Evolutionary conservation across 1,140 invertebrate species (phyloP).

Genomic region (Amphibalanus amphitrite): DNA sequence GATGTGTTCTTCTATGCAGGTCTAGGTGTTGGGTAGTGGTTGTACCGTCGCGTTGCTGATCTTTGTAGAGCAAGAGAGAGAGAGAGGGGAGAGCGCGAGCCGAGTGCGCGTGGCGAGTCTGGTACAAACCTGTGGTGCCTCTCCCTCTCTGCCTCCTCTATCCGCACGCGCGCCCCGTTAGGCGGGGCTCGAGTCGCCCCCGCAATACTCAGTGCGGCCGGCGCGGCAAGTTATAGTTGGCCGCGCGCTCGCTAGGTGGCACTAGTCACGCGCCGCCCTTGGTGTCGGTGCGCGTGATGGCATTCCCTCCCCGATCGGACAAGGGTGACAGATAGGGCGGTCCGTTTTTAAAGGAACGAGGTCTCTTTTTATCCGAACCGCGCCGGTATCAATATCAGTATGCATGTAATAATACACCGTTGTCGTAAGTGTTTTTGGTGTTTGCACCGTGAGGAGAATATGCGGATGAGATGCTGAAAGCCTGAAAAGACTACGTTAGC

Average conservation of each 20-base stretch:
- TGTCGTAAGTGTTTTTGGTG: not conserved
- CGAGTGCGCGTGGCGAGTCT: not conserved
- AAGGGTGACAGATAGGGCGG: not conserved
- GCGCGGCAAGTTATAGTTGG: not conserved
- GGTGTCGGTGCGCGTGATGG: not conserved
- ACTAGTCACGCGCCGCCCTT: not conserved
- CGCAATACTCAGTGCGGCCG: not conserved
- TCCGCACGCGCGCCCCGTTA: too few species aligned
- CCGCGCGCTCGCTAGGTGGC: not conserved
- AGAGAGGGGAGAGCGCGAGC: too few species aligned
- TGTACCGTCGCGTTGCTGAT: not conserved
- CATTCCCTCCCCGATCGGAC: not conserved
- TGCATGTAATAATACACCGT: not conserved
- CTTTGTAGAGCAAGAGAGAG: too few species aligned
- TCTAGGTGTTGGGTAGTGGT: not conserved
- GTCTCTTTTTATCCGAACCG: not conserved
- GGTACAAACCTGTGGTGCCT: not conserved
- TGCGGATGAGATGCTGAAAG: too few species aligned
- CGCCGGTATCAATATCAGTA: not conserved
- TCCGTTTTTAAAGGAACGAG: conserved; percentile 2
- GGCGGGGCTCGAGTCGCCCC: too few species aligned
- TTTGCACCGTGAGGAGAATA: not conserved
- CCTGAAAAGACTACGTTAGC: too few species aligned
- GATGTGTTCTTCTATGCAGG: not conserved
- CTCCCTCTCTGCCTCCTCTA: not conserved